phyloP scores from a whole-genome alignment of 2,888 invertebrate genomes.

The Lasioglossum pauxillum region DNA sequence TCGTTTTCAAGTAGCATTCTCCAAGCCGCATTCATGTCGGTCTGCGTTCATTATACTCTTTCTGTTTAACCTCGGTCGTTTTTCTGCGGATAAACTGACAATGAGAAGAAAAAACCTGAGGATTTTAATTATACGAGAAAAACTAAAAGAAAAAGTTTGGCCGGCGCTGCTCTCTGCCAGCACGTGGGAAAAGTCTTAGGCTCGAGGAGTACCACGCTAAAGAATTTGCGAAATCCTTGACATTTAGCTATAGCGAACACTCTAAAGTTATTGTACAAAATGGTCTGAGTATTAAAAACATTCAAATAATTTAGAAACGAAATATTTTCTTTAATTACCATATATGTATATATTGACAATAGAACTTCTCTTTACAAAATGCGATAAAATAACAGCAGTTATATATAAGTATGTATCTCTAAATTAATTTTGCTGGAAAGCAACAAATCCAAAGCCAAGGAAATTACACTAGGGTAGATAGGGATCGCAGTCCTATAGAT shows the following conservation, averaged over 20 bases:
- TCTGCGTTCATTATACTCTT: background rate
- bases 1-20: slow-evolving; percentile 1
- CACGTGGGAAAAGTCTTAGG: background rate
- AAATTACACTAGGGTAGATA: background rate
- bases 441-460: background rate
- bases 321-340: no score
- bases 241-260: background rate
- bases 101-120: background rate
- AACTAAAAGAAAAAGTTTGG: background rate
- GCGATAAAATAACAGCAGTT: no score
- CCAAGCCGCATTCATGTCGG: background rate
- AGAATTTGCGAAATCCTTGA: background rate
- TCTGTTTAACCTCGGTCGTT: background rate
- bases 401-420: background rate
- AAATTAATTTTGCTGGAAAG: background rate
- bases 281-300: background rate
- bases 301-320: background rate
- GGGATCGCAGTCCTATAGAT: background rate
- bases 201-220: background rate
- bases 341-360: no score
- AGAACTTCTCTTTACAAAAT: no score
- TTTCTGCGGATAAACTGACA: background rate
- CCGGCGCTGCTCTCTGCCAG: background rate
- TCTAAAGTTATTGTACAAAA: background rate
- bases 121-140: background rate